Evolutionary conservation across 1,140 invertebrate species (phyloP), one percentile per base, ranked within the genome.

Genomic region (Diuraphis noxia): DNA sequence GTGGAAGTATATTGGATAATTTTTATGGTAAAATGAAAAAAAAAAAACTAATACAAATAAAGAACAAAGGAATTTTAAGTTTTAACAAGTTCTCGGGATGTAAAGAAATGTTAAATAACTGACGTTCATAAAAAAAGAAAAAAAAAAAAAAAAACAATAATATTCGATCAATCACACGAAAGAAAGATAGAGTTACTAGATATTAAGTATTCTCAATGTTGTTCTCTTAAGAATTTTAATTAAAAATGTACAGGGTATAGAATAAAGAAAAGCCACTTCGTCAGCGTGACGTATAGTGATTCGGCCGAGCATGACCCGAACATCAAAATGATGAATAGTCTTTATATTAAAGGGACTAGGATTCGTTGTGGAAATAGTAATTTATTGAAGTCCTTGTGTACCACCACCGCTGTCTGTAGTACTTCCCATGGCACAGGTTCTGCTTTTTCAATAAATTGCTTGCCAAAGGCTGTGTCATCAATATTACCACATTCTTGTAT

Each of bases 281-380:
- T 72, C 87, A 88, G 56, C 49, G 49, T 88, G 52, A 88, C 56
- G 87, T 88, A 88, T 88, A 72, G 56, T 72, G 87, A 88, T 77
- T 88, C 87, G 63, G 56, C 36, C 52, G 40, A 88, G 87, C 52
- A 88, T 88, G 56, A 88, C 87, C 87, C 38, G 34, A 88, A 88
- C 87, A 88, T 88, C 87, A 72, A 88, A 88, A 88, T 88, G 87
- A 88, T 72, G 87, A 88, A 88, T 88, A 88, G 87, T 88, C 87
- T 88, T 88, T 88, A 43, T 72, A 72, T 88, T 72, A 88, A 77
- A 88, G 40, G 87, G 36, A 77, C 87, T 88, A 88, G 85, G 87
- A 88, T 88, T 88, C 87, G 56, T 88, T 77, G 49, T 72, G 25
- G 63, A 88, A 88, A 88, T 88, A 88, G 87, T 88, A 88, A 88